Evolutionary conservation across 2,888 invertebrate species (phyloP), one percentile per base, ranked within the genome.

Genomic region (Chrysolina americana): DNA sequence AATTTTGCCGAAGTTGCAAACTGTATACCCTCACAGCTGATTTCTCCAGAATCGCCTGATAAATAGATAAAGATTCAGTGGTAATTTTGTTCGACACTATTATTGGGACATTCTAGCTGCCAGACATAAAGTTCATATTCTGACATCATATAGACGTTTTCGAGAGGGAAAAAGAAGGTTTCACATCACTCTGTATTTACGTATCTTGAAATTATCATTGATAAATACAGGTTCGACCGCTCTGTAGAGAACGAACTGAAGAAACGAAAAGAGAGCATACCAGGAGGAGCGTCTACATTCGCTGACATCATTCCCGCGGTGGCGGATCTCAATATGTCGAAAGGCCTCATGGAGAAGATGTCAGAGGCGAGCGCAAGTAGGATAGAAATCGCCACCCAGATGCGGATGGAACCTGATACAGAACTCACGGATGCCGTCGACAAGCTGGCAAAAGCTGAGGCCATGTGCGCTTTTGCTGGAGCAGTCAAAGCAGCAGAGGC

Each of bases 401-500:
- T 87, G 74, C 76, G 80, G 41, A 80, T 74, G 50, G 81, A 85
- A 63, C 83, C 83, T 6, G 85, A 87, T 65, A 87, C 87, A n/a
- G 89, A 89, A 62, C 79, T 89, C 19, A 81, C 84, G 3, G 88
- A 88, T 21, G 89, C 89, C 0, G 87, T 88, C 3, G 87, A 89
- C 44, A 87, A 86, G 65, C 81, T 88, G n/a, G 87, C 88, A 0
- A 87, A 86, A 79, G 89, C 89, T 11, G 88, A 89, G 79, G 88
- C 88, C 2, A 87, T 87, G 80, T 86, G 86, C 50, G 83, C 85
- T 50, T 89, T 89, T 77, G 87, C 87, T n/a, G 89, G 88, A 21
- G 89, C 88, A 44, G 87, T 89, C 4, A 84, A 85, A 71, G 89
- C 89, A 0, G 89, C 89, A 0, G 87, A 89, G 81, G 87, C 87